A percentile compares a stretch with the other conserved stretches of the same genome.
These are phyloP conservation scores for Epirrhoe tristata DNA, from an alignment of 2,888 invertebrate species.

Conservation along the genomic window DNA sequence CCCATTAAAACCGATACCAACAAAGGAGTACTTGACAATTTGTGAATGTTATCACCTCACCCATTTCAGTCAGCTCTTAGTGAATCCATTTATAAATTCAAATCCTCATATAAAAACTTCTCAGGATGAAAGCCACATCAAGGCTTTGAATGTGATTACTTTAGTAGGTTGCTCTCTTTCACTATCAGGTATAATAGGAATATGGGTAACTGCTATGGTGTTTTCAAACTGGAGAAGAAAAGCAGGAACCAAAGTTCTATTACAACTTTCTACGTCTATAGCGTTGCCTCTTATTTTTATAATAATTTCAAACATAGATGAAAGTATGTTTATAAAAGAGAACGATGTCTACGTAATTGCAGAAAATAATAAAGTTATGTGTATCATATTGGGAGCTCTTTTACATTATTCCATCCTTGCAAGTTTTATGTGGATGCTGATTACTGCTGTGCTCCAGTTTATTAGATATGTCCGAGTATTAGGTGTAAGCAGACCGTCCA, in stretches of 20 bases:
- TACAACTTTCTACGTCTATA: slow-evolving; percentile 87
- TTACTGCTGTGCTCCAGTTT: slow-evolving; percentile 88
- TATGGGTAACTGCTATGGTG: slow-evolving; percentile 84
- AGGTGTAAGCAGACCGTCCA: slow-evolving; percentile 83
- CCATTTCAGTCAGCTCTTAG: slow-evolving; percentile 86
- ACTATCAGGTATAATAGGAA: slow-evolving; percentile 83
- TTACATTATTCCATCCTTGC: slow-evolving; percentile 89
- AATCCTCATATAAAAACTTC: slow-evolving; percentile 41
- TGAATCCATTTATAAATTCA: slow-evolving; percentile 48
- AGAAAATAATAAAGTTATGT: slow-evolving; percentile 64
- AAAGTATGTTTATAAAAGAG: slow-evolving; percentile 57
- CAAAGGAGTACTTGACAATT: slow-evolving; percentile 53
- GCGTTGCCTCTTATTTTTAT: slow-evolving; percentile 84
- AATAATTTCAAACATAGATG: slow-evolving; percentile 68
- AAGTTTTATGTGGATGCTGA: slow-evolving; percentile 90
- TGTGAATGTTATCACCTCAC: slow-evolving; percentile 86
- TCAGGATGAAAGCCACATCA: slow-evolving; percentile 60
- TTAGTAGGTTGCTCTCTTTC: slow-evolving; percentile 86
- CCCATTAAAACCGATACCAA: slow-evolving; percentile 53
- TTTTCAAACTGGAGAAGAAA: slow-evolving; percentile 87
- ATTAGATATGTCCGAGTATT: slow-evolving; percentile 88
- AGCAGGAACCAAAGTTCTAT: slow-evolving; percentile 87
- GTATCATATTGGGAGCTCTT: slow-evolving; percentile 86
- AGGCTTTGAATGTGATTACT: slow-evolving; percentile 84
- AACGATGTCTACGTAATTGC: slow-evolving; percentile 53